Evolutionary conservation across 1,140 invertebrate genomes (phyloP).

Genomic region (Diabrotica virgifera): DNA sequence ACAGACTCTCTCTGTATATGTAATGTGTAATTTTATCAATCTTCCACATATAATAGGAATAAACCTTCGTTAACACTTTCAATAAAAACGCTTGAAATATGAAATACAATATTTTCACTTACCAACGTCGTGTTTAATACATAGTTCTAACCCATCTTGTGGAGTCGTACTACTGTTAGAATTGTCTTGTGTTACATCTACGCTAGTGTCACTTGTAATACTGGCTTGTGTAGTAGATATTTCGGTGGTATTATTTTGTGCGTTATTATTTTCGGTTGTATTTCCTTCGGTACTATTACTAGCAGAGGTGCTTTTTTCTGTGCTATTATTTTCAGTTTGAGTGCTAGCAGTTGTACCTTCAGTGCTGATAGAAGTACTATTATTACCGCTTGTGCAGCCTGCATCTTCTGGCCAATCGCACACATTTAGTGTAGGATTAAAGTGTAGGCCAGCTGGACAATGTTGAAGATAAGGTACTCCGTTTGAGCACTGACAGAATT

Average conservation of each 20-base stretch:
- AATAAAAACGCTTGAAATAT: too few species aligned
- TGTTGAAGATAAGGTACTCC: slow-evolving; percentile 47
- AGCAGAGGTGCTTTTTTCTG: not conserved
- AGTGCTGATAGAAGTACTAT: not conserved
- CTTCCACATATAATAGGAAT: not conserved
- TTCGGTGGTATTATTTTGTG: not conserved
- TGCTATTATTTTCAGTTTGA: not conserved
- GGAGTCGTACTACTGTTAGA: too few species aligned
- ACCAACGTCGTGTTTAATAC: not conserved
- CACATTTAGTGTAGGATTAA: slow-evolving; percentile 41
- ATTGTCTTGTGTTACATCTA: too few species aligned
- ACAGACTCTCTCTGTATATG: too few species aligned
- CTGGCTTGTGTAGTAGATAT: too few species aligned
- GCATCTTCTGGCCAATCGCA: slow-evolving; percentile 46
- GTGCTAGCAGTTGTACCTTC: not conserved
- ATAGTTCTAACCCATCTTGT: not conserved
- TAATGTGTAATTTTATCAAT: too few species aligned
- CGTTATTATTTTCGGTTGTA: not conserved
- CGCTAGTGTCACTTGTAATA: too few species aligned
- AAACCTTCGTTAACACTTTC: too few species aligned
- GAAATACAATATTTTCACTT: too few species aligned
- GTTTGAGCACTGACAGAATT: slow-evolving; percentile 57
- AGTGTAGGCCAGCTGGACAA: slow-evolving; percentile 45
- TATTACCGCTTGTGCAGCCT: slow-evolving; percentile 31
- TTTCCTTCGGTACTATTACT: not conserved